Evolutionary conservation across 2,797 vertebrate species (phyloP).

Genomic region (Meda fulgida): DNA sequence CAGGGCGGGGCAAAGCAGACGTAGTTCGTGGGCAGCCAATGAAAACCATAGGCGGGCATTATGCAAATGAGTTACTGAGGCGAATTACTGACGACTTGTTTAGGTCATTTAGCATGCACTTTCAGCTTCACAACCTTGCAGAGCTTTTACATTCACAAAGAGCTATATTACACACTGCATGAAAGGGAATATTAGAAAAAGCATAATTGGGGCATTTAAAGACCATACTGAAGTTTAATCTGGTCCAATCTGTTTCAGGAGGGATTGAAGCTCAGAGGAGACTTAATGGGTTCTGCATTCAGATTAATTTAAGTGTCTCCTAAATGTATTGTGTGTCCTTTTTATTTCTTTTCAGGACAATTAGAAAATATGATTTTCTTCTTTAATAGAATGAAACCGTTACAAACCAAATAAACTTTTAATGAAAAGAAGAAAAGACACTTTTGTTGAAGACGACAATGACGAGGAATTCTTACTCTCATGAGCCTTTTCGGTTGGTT

Average conservation of each 20-base stretch:
- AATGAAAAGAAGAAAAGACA: background rate
- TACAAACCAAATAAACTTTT: background rate
- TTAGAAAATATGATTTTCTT: background rate
- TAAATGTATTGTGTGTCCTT: background rate
- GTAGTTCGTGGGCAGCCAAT: too few relatives aligned
- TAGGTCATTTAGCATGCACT: too few relatives aligned
- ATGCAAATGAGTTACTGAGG: too few relatives aligned
- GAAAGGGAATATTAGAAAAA: too few relatives aligned
- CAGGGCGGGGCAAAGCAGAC: too few relatives aligned
- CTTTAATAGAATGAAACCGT: background rate
- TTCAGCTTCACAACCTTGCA: too few relatives aligned
- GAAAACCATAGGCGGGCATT: too few relatives aligned
- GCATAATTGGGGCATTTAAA: background rate
- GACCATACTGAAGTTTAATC: background rate
- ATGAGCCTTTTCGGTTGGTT: background rate
- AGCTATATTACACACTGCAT: too few relatives aligned
- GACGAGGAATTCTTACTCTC: background rate
- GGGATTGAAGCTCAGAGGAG: background rate
- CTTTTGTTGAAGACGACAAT: background rate
- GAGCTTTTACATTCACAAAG: too few relatives aligned
- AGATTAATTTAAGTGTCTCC: background rate
- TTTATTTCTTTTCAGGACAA: too few relatives aligned
- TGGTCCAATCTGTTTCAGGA: background rate
- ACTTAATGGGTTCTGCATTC: background rate
- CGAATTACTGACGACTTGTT: too few relatives aligned